Percentiles rank a stretch among this genome's conserved stretches.
Evolutionary conservation across 2,888 invertebrate species (phyloP).

Genomic region (Cheilosia pagana): DNA sequence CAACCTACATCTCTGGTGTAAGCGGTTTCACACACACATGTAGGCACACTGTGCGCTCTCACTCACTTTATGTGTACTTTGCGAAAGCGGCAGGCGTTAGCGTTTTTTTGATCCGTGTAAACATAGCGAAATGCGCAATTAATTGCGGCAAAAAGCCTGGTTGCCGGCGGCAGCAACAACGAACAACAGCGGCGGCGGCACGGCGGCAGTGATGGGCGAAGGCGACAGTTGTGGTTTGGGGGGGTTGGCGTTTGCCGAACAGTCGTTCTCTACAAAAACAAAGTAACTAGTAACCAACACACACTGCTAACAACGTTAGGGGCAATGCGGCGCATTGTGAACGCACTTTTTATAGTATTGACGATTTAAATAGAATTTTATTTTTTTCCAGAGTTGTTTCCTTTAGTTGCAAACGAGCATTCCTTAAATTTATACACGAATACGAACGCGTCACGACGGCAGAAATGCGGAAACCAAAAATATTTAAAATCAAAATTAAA

Average conservation of each 20-base stretch:
- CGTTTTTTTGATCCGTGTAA: conserved; percentile 73
- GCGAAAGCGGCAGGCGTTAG: conserved; percentile 67
- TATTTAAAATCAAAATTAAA: conserved; percentile 8
- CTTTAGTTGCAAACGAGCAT: conserved; percentile 2
- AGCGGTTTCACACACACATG: conserved; percentile 29
- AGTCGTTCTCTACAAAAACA: conserved; percentile 11
- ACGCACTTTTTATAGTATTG: conserved; percentile 17
- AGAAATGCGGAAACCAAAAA: conserved; percentile 23
- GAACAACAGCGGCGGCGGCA: conserved; percentile 1
- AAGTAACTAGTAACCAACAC: conserved; percentile 39
- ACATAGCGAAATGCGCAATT: conserved; percentile 75
- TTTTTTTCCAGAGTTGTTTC: neutral
- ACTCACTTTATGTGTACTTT: conserved; percentile 52
- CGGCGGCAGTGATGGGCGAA: neutral
- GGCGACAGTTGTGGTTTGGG: conserved; percentile 21
- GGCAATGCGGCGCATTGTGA: conserved; percentile 49
- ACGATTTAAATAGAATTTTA: neutral
- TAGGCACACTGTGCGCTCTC: conserved; percentile 26
- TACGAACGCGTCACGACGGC: conserved; percentile 18
- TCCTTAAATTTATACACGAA: conserved; percentile 11
- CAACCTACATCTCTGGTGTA: conserved; percentile 58
- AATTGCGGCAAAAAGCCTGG: conserved; percentile 67
- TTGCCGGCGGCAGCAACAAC: conserved; percentile 50
- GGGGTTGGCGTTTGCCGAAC: conserved; percentile 18
- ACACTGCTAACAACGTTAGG: conserved; percentile 21